Conservation (phyloP, 2,888 invertebrate genomes). For the Magallana nippona region DNA sequence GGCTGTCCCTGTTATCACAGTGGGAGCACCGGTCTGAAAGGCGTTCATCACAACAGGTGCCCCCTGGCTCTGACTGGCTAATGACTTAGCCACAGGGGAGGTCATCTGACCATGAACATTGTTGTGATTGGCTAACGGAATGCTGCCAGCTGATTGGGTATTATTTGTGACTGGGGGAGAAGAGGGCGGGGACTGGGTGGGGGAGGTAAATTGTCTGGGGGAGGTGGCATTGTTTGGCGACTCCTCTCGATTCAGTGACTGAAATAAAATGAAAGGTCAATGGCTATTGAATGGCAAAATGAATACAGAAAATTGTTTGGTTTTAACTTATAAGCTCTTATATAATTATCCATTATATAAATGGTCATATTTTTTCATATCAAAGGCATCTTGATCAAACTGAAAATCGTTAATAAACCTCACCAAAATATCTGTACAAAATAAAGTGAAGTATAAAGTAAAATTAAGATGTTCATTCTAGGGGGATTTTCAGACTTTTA, state of each 20-base stretch:
- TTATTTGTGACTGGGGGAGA: conserved; percentile 56
- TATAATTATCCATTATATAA: no score
- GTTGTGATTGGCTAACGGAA: conserved; percentile 48
- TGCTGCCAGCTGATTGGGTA: conserved; percentile 46
- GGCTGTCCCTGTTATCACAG: conserved; percentile 43
- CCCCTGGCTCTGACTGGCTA: conserved; percentile 34
- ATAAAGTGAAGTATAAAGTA: no score
- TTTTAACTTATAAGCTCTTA: no score
- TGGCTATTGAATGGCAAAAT: background rate
- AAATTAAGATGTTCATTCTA: no score
- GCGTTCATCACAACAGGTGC: conserved; percentile 25
- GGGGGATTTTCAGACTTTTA: no score
- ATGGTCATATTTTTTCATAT: no score
- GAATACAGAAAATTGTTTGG: no score
- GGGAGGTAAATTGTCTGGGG: conserved; percentile 52
- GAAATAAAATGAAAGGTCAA: background rate
- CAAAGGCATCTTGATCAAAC: no score
- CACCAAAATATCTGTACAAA: no score
- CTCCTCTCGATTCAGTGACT: conserved; percentile 43
- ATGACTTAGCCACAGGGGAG: conserved; percentile 21
- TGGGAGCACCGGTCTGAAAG: conserved; percentile 41
- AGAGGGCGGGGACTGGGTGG: conserved; percentile 62
- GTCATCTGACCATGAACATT: conserved; percentile 7
- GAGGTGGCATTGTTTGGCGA: conserved; percentile 51
- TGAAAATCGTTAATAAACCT: no score